phyloP scores from a whole-genome alignment of 2,797 vertebrate species.

The Sebastes hubbsi region DNA sequence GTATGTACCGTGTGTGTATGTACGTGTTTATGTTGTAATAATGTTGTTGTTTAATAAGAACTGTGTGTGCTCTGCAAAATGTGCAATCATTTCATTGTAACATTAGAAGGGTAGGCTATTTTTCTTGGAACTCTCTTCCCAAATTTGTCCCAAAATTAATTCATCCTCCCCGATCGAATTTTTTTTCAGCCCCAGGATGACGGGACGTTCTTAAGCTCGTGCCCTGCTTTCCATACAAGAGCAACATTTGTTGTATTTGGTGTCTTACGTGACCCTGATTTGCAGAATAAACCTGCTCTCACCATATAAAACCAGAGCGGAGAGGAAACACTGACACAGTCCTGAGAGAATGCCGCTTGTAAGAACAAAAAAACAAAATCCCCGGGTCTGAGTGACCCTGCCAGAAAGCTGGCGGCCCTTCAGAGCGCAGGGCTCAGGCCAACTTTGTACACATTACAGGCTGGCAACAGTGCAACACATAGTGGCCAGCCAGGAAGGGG shows the following conservation, averaged over 20 bases:
- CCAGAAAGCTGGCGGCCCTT: constrained; percentile 43
- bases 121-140: no score
- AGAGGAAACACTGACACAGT: constrained; percentile 44
- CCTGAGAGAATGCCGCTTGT: constrained; percentile 28
- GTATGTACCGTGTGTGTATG: no score
- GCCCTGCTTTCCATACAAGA: background rate
- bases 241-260: background rate
- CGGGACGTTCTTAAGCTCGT: no score
- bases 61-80: no score
- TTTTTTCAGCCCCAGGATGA: no score
- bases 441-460: constrained; percentile 50
- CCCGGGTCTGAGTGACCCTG: constrained; percentile 30
- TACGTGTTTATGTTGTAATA: no score
- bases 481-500: constrained; percentile 9
- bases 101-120: no score
- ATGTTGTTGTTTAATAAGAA: no score
- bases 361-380: background rate
- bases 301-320: background rate
- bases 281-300: constrained; percentile 6
- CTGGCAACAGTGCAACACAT: constrained; percentile 39
- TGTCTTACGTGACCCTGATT: background rate
- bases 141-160: no score
- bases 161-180: no score
- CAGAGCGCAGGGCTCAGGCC: constrained; percentile 55
- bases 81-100: no score